Evolutionary conservation across 2,888 invertebrate genomes (phyloP).

Genomic region (Piscicola geometra): DNA sequence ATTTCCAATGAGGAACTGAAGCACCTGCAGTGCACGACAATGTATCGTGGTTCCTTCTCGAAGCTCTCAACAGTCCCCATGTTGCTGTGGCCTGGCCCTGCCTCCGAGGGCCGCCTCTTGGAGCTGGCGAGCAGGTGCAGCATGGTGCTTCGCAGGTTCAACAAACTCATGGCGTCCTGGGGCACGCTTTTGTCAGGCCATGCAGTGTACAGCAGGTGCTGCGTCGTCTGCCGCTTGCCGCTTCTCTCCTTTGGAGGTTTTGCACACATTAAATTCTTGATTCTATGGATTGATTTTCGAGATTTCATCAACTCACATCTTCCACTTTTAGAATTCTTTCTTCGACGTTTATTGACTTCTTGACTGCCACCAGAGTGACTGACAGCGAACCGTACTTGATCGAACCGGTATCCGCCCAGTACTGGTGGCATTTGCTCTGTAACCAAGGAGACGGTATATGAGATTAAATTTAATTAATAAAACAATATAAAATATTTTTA

Average conservation of each 20-base stretch:
- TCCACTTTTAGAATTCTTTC: too few species aligned
- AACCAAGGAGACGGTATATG: too few species aligned
- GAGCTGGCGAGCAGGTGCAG: neutral
- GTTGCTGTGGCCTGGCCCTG: too few species aligned
- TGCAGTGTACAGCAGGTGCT: slow-evolving; percentile 15
- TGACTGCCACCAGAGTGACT: neutral
- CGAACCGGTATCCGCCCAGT: slow-evolving; percentile 26
- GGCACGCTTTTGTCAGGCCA: slow-evolving; percentile 31
- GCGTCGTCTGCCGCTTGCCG: neutral
- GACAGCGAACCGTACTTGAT: neutral
- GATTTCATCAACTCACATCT: too few species aligned
- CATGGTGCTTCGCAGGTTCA: slow-evolving; percentile 13
- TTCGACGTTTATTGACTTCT: too few species aligned
- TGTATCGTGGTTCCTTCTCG: neutral
- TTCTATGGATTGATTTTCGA: too few species aligned
- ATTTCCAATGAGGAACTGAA: too few species aligned
- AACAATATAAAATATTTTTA: neutral
- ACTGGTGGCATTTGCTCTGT: slow-evolving; percentile 31
- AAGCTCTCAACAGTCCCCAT: too few species aligned
- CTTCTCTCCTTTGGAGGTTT: neutral
- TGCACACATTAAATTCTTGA: too few species aligned
- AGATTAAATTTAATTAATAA: too few species aligned
- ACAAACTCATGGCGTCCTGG: slow-evolving; percentile 1
- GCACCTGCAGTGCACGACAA: slow-evolving; percentile 26
- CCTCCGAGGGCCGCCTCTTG: too few species aligned